Evolutionary conservation across 2,113 vertebrate species (phyloP).

Genomic region (Aspiorhynchus laticeps): DNA sequence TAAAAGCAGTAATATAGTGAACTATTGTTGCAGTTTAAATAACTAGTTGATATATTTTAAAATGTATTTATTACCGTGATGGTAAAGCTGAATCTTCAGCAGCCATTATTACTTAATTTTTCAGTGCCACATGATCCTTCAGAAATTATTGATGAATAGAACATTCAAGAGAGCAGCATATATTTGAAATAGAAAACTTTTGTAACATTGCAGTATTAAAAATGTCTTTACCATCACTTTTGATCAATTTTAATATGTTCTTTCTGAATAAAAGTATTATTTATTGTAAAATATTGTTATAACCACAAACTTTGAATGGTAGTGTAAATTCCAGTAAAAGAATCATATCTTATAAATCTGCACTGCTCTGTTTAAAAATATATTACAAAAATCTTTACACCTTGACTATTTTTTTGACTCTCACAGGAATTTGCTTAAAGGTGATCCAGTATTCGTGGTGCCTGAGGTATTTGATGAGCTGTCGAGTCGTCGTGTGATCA

Average conservation of each 20-base stretch:
- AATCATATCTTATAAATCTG: not conserved
- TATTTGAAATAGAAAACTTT: not conserved
- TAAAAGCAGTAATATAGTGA: too few relatives aligned
- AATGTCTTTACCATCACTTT: not conserved
- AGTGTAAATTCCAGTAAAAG: not conserved
- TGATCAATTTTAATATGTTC: not conserved
- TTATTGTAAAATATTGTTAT: not conserved
- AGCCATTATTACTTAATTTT: not conserved
- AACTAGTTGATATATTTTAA: too few relatives aligned
- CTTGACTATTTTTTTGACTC: not conserved
- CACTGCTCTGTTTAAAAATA: not conserved
- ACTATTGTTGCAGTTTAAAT: too few relatives aligned
- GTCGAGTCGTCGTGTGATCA: conserved; percentile 75
- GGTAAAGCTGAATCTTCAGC: too few relatives aligned
- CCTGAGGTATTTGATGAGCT: conserved; percentile 83
- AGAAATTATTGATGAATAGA: not conserved
- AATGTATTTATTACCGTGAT: too few relatives aligned
- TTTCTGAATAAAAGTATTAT: not conserved
- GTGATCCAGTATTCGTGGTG: conserved; percentile 79
- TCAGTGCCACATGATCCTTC: not conserved
- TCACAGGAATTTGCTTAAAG: conserved; percentile 76
- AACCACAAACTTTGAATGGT: not conserved
- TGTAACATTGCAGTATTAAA: not conserved
- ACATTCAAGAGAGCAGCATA: not conserved
- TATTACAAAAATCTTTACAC: not conserved